Conservation (phyloP, 2,113 vertebrate species). For the Gyps fulvus region DNA sequence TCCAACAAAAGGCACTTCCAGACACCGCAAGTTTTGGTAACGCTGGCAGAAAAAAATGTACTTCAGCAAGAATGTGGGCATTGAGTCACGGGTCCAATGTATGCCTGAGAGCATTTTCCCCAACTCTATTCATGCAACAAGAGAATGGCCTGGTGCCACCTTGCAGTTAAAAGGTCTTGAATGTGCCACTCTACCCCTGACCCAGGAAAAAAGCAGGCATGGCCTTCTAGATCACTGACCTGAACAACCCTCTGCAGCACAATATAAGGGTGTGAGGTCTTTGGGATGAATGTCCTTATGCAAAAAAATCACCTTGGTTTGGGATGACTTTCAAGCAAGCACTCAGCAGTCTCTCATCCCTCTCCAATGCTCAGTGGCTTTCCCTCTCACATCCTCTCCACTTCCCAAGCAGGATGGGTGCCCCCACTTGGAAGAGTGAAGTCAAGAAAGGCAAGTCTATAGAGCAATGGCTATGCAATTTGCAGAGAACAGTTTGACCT, state of each 20-base stretch:
- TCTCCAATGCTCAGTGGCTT: background rate
- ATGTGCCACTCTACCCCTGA: too few relatives aligned
- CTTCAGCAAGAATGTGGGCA: too few relatives aligned
- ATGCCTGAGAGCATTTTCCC: too few relatives aligned
- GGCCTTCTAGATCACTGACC: background rate
- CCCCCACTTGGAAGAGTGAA: background rate
- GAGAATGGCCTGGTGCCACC: too few relatives aligned
- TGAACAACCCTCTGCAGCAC: background rate
- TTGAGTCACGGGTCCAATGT: too few relatives aligned
- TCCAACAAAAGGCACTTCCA: too few relatives aligned
- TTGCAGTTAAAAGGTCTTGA: too few relatives aligned
- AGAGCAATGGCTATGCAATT: background rate
- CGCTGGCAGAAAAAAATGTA: too few relatives aligned
- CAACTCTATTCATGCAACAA: too few relatives aligned
- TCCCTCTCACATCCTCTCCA: background rate
- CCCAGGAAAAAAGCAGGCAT: too few relatives aligned
- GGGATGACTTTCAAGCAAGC: background rate
- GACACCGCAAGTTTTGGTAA: too few relatives aligned
- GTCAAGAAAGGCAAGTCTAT: background rate
- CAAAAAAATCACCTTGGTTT: background rate
- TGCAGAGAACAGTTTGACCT: background rate
- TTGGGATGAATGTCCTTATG: background rate
- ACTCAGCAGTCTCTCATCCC: background rate
- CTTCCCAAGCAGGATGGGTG: background rate
- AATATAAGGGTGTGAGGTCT: background rate